Conservation (phyloP, 2,797 vertebrate genomes). For the Chelmon rostratus region DNA sequence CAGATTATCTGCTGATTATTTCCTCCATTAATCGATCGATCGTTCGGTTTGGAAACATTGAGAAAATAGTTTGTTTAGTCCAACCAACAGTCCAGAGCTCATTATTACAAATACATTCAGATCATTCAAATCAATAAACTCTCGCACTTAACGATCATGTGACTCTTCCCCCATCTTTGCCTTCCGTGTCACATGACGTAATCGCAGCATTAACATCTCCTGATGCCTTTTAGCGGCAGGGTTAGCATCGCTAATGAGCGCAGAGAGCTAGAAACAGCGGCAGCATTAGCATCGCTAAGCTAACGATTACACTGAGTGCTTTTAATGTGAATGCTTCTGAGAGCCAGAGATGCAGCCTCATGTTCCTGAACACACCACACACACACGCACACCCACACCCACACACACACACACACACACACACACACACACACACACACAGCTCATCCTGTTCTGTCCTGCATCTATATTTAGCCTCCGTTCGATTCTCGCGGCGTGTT, state of each 20-base stretch:
- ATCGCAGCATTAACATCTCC: background rate
- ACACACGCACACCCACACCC: conserved; percentile 19
- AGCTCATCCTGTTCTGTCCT: conserved; percentile 22
- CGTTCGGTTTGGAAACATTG: no score
- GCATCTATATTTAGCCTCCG: conserved; percentile 67
- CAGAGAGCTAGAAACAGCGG: background rate
- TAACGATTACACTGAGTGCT: conserved; percentile 8
- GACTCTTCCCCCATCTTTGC: background rate
- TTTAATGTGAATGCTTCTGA: conserved; percentile 13
- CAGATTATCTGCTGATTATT: no score
- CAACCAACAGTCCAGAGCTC: no score
- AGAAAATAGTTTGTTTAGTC: no score
- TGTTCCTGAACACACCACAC: conserved; percentile 24
- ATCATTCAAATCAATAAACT: no score
- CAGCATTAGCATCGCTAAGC: conserved; percentile 13
- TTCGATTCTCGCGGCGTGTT: conserved; percentile 61
- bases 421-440: conserved; percentile 14
- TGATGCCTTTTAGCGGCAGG: background rate
- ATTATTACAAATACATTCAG: no score
- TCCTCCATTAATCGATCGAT: no score
- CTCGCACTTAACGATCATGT: background rate
- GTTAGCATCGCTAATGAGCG: background rate
- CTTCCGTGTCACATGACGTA: background rate
- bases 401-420: conserved; percentile 18
- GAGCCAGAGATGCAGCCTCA: conserved; percentile 26